These are phyloP conservation scores for Eupelmus urozonus DNA, from an alignment of 2,888 invertebrate species.

Conservation along the genomic window DNA sequence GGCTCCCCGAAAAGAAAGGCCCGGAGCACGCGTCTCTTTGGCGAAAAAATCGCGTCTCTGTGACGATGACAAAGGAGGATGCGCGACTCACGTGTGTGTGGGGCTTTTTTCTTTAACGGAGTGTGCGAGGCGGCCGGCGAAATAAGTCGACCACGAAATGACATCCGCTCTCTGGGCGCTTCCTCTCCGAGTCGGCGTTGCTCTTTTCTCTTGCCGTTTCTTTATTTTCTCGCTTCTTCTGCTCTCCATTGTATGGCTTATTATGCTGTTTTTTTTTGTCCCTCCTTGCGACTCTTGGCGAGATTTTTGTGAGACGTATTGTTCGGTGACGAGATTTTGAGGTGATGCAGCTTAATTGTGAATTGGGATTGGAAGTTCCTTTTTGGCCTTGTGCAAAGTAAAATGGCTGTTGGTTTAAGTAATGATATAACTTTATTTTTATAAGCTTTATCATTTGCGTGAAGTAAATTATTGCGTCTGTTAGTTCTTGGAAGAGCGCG, in stretches of 20 bases:
- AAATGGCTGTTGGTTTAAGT: too few species aligned
- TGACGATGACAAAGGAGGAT: slow-evolving; percentile 1
- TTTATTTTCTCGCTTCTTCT: not conserved
- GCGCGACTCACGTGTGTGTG: not conserved
- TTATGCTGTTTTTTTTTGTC: not conserved
- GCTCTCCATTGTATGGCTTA: not conserved
- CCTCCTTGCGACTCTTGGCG: not conserved
- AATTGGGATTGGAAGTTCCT: too few species aligned
- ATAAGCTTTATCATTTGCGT: too few species aligned
- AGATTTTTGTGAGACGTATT: too few species aligned
- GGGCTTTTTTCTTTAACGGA: not conserved
- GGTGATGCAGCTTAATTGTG: too few species aligned
- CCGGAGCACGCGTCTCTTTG: not conserved
- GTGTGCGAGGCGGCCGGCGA: slow-evolving; percentile 60
- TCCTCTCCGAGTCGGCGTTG: too few species aligned
- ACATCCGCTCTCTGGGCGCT: slow-evolving; percentile 71
- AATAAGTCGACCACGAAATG: slow-evolving; percentile 76
- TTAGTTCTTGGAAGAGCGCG: too few species aligned
- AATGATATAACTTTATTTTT: too few species aligned
- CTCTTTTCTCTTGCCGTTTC: not conserved
- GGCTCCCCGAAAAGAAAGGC: not conserved
- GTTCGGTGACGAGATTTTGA: too few species aligned
- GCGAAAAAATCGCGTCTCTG: not conserved
- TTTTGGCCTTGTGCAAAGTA: too few species aligned
- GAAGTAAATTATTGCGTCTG: too few species aligned